Evolutionary conservation across 2,113 vertebrate species (phyloP).

Genomic region (Lathamus discolor): DNA sequence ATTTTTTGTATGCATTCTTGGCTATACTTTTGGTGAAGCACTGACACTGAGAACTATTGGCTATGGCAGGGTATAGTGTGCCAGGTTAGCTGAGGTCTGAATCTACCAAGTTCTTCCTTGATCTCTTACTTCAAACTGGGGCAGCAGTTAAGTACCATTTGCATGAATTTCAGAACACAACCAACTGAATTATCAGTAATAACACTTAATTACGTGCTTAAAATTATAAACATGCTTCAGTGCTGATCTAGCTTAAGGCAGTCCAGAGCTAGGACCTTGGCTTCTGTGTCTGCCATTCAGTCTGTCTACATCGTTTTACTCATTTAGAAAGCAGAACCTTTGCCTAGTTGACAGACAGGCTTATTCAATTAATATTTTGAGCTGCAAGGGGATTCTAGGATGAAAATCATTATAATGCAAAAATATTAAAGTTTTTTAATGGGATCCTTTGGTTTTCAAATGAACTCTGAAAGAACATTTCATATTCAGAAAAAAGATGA

Average conservation of each 20-base stretch:
- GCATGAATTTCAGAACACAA: neutral
- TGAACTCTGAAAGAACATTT: neutral
- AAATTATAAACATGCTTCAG: neutral
- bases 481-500: neutral
- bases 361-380: constrained; percentile 32
- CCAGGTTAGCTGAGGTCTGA: neutral
- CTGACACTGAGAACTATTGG: neutral
- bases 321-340: neutral
- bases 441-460: constrained; percentile 3
- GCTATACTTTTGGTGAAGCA: neutral
- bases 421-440: neutral
- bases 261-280: neutral
- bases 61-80: fast-evolving
- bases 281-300: neutral
- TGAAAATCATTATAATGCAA: neutral
- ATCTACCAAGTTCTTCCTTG: fast-evolving
- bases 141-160: neutral
- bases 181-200: neutral
- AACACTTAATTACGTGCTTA: neutral
- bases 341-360: neutral
- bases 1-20: neutral
- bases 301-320: neutral
- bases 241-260: neutral
- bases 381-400: neutral
- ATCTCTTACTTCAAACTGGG: neutral